Evolutionary conservation across 2,888 invertebrate genomes (phyloP).

Genomic region (Brachycybe producta): DNA sequence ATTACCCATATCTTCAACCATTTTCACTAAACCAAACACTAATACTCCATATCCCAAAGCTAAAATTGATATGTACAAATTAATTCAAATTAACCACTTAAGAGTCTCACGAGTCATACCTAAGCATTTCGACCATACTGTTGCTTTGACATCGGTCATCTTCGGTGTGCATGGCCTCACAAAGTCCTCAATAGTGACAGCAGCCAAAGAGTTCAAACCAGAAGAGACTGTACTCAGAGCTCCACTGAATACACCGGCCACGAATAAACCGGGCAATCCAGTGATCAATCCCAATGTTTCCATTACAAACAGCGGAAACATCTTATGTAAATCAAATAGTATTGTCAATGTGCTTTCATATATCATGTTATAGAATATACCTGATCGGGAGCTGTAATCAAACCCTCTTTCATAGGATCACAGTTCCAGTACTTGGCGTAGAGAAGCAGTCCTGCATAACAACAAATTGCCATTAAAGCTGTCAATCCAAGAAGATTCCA

Average conservation of each 20-base stretch:
- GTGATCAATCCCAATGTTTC: slow-evolving; percentile 57
- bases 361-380: slow-evolving; percentile 1
- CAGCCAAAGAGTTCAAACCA: slow-evolving; percentile 80
- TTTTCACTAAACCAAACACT: slow-evolving; percentile 67
- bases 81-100: neutral
- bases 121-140: slow-evolving; percentile 55
- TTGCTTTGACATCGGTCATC: slow-evolving; percentile 60
- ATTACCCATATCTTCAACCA: slow-evolving; percentile 73
- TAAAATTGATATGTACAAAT: slow-evolving; percentile 23
- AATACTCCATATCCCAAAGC: slow-evolving; percentile 56
- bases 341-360: neutral
- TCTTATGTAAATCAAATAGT: slow-evolving; percentile 53
- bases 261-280: slow-evolving; percentile 82
- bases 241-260: slow-evolving; percentile 89
- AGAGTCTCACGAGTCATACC: slow-evolving; percentile 27
- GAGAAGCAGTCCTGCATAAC: slow-evolving; percentile 30
- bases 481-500: slow-evolving; percentile 21
- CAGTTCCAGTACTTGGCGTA: slow-evolving; percentile 31
- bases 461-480: slow-evolving; percentile 15
- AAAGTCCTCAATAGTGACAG: slow-evolving; percentile 79
- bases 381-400: slow-evolving; percentile 51
- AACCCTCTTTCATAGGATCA: slow-evolving; percentile 26
- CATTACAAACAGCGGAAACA: slow-evolving; percentile 82
- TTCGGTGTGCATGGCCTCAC: slow-evolving; percentile 56
- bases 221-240: slow-evolving; percentile 91